phyloP scores from a whole-genome alignment of 2,888 invertebrate genomes.

The Hermodice carunculata region DNA sequence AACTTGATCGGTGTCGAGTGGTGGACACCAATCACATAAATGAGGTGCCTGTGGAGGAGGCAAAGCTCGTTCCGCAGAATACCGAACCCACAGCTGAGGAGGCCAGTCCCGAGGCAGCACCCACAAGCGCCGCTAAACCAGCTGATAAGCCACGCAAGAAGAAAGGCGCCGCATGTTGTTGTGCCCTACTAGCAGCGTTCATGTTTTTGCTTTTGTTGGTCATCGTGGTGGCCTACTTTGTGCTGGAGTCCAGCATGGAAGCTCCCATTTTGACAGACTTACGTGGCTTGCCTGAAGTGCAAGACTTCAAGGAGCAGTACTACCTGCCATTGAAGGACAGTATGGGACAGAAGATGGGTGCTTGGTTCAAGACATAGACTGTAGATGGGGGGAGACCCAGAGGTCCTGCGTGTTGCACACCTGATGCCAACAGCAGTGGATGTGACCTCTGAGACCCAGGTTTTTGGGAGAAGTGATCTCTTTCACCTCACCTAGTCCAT shows the following conservation, averaged over 20 bases:
- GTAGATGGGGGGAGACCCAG: no score
- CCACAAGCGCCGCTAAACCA: neutral
- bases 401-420: no score
- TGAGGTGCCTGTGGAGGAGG: conserved; percentile 1
- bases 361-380: conserved; percentile 27
- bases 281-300: conserved; percentile 31
- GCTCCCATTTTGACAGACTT: conserved; percentile 32
- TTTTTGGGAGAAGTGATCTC: no score
- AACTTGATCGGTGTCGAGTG: conserved; percentile 26
- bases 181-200: conserved; percentile 18
- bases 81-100: neutral
- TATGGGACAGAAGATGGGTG: conserved; percentile 20
- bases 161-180: conserved; percentile 16
- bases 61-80: neutral
- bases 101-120: neutral
- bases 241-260: conserved; percentile 36
- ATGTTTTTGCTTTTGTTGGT: conserved; percentile 15
- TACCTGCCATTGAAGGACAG: conserved; percentile 34
- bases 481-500: no score
- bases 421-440: no score
- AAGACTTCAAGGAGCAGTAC: conserved; percentile 32
- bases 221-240: conserved; percentile 20
- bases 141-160: neutral
- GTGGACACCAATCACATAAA: no score
- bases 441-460: no score